phyloP scores from a whole-genome alignment of 2,888 invertebrate genomes.

The Piscicola geometra region DNA sequence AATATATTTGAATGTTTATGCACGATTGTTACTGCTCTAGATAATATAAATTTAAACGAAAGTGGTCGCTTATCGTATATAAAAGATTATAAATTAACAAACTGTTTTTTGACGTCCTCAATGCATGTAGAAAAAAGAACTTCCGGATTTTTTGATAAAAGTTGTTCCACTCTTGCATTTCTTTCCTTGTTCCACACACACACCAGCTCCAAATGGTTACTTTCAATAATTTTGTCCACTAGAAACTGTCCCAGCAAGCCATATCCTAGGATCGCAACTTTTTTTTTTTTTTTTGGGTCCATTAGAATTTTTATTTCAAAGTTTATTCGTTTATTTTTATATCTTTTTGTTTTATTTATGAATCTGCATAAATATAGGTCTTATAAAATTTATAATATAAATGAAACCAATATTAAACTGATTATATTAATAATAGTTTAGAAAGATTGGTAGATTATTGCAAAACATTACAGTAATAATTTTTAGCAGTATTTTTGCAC shows the following conservation, averaged over 20 bases:
- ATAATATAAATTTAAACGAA: background rate
- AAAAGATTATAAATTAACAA: no score
- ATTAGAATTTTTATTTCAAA: no score
- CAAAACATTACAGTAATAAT: no score
- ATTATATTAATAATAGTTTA: no score
- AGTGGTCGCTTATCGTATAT: background rate
- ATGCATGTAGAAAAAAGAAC: background rate
- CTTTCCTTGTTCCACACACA: conserved; percentile 58
- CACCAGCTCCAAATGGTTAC: conserved; percentile 52
- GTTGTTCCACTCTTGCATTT: background rate
- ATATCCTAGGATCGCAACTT: background rate
- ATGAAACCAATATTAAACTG: no score
- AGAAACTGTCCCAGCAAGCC: conserved; percentile 52
- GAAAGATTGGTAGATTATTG: no score
- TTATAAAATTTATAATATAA: no score
- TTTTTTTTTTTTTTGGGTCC: background rate
- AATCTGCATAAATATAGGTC: no score
- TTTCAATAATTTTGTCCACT: conserved; percentile 49
- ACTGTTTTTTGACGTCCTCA: background rate
- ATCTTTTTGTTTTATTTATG: no score
- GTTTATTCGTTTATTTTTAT: no score
- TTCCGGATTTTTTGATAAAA: background rate
- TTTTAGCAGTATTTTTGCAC: no score
- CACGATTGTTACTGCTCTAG: background rate
- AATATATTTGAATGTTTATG: background rate